A percentile compares a stretch with the other conserved stretches of the same genome.
Evolutionary conservation across 2,888 invertebrate genomes (phyloP).

Genomic region (Parnassius orleans): DNA sequence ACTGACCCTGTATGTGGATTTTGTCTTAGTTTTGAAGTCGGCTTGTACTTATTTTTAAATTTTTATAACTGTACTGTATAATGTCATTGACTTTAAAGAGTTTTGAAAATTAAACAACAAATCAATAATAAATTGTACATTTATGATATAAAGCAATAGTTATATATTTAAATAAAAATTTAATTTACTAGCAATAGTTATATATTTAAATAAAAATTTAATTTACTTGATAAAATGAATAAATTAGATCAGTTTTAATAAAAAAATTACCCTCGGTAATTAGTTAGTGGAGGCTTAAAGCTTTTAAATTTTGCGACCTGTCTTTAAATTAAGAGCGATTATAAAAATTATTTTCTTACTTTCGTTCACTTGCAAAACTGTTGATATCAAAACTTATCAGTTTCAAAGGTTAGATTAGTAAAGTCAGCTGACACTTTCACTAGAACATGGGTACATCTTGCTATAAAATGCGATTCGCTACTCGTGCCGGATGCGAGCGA

Average conservation of each 20-base stretch:
- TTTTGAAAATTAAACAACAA: background rate
- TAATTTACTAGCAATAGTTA: conserved; percentile 9
- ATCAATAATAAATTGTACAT: conserved; percentile 9
- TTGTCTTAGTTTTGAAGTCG: too few species aligned
- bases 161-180: conserved; percentile 14
- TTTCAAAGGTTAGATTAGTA: conserved; percentile 1
- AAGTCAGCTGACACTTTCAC: conserved; percentile 49
- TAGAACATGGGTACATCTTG: conserved; percentile 28
- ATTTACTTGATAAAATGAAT: conserved; percentile 4
- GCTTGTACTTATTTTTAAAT: too few species aligned
- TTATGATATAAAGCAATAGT: conserved; percentile 4
- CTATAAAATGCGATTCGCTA: conserved; percentile 14
- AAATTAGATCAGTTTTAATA: conserved; percentile 9
- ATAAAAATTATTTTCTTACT: too few species aligned
- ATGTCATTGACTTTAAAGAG: too few species aligned
- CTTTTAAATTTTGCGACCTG: background rate
- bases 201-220: background rate
- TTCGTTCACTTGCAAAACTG: too few species aligned
- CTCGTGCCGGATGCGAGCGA: conserved; percentile 61
- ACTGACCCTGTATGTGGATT: too few species aligned
- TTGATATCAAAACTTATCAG: too few species aligned
- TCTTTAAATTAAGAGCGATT: background rate
- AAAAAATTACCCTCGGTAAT: background rate
- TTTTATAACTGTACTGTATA: too few species aligned
- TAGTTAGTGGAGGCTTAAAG: background rate